phyloP scores from a whole-genome alignment of 2,888 invertebrate genomes.

The Sicus ferrugineus region DNA sequence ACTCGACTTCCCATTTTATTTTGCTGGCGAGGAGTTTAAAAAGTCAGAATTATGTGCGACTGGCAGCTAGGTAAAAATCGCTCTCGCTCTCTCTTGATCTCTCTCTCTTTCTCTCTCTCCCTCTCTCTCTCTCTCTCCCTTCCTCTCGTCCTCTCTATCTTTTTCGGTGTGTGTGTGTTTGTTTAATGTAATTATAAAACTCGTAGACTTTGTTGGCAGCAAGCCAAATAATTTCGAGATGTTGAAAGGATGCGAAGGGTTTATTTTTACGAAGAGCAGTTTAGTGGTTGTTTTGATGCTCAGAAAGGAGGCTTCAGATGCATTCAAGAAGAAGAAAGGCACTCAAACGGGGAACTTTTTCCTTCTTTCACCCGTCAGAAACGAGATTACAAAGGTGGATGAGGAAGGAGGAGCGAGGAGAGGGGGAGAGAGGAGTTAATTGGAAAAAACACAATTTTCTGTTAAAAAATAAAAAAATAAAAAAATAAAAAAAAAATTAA shows the following conservation, averaged over 20 bases:
- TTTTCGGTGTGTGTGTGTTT: slow-evolving; percentile 3
- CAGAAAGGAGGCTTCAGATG: background rate
- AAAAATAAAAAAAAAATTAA: background rate
- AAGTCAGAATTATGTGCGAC: slow-evolving; percentile 25
- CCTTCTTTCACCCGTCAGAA: too few species aligned
- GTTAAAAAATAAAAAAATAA: background rate
- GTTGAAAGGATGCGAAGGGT: background rate
- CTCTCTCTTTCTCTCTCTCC: too few species aligned
- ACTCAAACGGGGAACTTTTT: background rate
- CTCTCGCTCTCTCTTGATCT: too few species aligned
- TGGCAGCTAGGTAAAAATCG: slow-evolving; percentile 17
- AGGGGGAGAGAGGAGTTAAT: too few species aligned
- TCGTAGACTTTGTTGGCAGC: slow-evolving; percentile 18
- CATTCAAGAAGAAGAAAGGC: background rate
- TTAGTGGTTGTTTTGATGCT: slow-evolving; percentile 7
- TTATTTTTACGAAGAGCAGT: slow-evolving; percentile 8
- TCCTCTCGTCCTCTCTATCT: background rate
- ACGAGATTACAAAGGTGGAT: too few species aligned
- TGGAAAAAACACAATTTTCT: background rate
- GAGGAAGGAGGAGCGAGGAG: too few species aligned
- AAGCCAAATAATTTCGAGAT: background rate
- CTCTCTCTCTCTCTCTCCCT: background rate
- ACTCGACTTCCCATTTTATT: slow-evolving; percentile 8
- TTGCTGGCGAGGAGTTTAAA: background rate
- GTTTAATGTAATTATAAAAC: slow-evolving; percentile 28